Conservation (phyloP, 2,888 invertebrate species). For the Plagiodera versicolora region DNA sequence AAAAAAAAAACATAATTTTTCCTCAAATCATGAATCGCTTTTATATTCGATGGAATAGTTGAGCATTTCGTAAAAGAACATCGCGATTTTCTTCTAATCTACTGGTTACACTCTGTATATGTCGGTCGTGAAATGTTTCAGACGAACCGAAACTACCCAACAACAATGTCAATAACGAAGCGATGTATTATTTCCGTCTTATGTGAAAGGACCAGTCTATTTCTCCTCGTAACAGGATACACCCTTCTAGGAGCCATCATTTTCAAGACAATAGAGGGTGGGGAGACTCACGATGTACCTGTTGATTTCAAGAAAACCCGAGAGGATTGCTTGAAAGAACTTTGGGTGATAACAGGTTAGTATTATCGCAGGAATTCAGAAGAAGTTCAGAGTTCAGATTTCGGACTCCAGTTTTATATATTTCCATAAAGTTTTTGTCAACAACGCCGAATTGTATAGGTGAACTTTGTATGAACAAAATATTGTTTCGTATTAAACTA, state of each 20-base stretch:
- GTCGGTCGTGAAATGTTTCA: slow-evolving; percentile 32
- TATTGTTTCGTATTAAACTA: too few species aligned
- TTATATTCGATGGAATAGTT: too few species aligned
- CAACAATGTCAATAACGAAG: slow-evolving; percentile 28
- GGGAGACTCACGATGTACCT: slow-evolving; percentile 40
- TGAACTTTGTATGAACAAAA: too few species aligned
- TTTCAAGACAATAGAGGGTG: slow-evolving; percentile 51
- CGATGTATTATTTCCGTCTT: slow-evolving; percentile 48
- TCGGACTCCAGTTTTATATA: too few species aligned
- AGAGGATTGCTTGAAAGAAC: slow-evolving; percentile 65
- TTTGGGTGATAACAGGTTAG: slow-evolving; percentile 81
- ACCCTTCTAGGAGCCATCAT: slow-evolving; percentile 52
- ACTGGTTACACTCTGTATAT: too few species aligned
- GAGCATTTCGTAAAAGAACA: too few species aligned
- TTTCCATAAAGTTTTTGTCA: too few species aligned
- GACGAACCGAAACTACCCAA: slow-evolving; percentile 44
- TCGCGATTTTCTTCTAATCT: too few species aligned
- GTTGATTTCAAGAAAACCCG: slow-evolving; percentile 49
- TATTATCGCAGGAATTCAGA: not conserved
- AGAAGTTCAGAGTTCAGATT: too few species aligned
- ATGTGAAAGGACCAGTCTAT: slow-evolving; percentile 49
- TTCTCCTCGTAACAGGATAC: slow-evolving; percentile 51
- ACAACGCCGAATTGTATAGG: too few species aligned
- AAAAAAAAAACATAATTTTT: too few species aligned
- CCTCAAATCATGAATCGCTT: too few species aligned